Conservation (phyloP, 1,140 invertebrate genomes). For the Nymphalis io region DNA sequence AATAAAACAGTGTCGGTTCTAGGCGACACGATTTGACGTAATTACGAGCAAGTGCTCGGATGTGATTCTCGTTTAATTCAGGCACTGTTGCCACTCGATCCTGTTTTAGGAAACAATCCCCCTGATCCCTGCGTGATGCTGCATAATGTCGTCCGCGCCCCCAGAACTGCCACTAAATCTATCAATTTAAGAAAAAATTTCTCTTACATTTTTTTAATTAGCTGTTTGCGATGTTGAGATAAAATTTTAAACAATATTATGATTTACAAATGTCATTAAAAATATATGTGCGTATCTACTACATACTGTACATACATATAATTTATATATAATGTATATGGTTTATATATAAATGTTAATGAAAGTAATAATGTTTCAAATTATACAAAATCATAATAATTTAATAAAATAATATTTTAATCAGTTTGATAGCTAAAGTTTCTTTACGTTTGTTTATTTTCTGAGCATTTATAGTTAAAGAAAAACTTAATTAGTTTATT, state of each 20-base stretch:
- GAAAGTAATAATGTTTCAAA: background rate
- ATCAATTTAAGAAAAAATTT: conserved; percentile 62
- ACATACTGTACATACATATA: too few relatives aligned
- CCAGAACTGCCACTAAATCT: conserved; percentile 54
- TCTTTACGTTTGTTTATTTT: too few relatives aligned
- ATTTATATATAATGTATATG: too few relatives aligned
- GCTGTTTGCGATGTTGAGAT: background rate
- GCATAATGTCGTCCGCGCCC: conserved; percentile 68
- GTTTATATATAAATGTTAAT: background rate
- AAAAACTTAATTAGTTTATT: too few relatives aligned
- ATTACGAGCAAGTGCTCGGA: conserved; percentile 51
- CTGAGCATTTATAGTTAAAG: too few relatives aligned
- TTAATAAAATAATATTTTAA: background rate
- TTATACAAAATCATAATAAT: background rate
- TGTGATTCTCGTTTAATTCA: conserved; percentile 68
- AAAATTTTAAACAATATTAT: background rate
- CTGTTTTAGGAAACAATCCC: conserved; percentile 78
- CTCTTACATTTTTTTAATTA: background rate
- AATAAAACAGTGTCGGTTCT: conserved; percentile 29
- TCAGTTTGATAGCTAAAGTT: too few relatives aligned
- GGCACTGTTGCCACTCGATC: conserved; percentile 63
- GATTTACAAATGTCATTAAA: background rate
- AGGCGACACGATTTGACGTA: conserved; percentile 37
- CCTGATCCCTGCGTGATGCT: conserved; percentile 75
- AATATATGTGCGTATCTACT: too few relatives aligned